phyloP scores from a whole-genome alignment of 2,888 invertebrate species.

The Gari tellinella region DNA sequence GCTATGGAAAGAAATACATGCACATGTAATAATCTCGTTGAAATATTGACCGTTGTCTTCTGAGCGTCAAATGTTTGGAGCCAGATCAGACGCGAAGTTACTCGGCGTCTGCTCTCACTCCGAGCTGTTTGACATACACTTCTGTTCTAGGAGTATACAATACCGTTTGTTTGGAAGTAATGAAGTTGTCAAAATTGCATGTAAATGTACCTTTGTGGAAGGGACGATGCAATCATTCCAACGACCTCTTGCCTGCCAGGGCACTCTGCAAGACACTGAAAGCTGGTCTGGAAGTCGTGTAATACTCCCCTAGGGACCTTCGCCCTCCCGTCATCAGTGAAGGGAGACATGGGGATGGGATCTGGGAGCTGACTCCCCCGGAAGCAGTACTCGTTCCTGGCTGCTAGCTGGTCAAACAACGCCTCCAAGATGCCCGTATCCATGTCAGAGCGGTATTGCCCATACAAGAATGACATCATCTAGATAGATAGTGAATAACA shows the following conservation, averaged over 20 bases:
- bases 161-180: too few species aligned
- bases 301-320: constrained; percentile 63
- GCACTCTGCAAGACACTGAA: constrained; percentile 74
- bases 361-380: constrained; percentile 56
- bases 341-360: constrained; percentile 33
- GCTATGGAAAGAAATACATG: too few species aligned
- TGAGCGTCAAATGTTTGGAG: too few species aligned
- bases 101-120: too few species aligned
- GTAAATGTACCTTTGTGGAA: constrained; percentile 60
- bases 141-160: too few species aligned
- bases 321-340: constrained; percentile 31
- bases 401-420: constrained; percentile 66
- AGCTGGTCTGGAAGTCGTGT: constrained; percentile 66
- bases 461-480: constrained; percentile 72
- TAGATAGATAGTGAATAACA: too few species aligned
- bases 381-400: constrained; percentile 61
- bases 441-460: constrained; percentile 66
- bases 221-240: constrained; percentile 62
- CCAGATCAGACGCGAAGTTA: too few species aligned
- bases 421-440: constrained; percentile 61
- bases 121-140: too few species aligned
- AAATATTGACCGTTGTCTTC: too few species aligned
- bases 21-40: too few species aligned
- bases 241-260: constrained; percentile 62
- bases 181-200: too few species aligned